A percentile compares a stretch with the other conserved stretches of the same genome.
These are phyloP conservation scores for Heliocidaris tuberculata DNA, from an alignment of 35 echinoderm and acorn worm species.

Conservation along the genomic window DNA sequence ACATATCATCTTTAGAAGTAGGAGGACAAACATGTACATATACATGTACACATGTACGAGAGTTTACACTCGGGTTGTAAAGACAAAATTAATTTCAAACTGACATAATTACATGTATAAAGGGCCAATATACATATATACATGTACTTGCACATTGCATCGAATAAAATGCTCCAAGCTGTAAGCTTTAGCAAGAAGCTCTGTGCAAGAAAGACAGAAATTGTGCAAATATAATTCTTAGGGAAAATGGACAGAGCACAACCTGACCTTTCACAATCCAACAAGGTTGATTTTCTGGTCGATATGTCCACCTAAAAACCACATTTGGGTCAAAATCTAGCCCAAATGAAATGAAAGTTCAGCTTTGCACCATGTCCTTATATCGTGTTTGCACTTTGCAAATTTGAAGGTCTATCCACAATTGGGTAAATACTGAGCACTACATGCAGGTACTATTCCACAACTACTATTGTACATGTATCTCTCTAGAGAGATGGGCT, in stretches of 20 bases:
- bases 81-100: no score
- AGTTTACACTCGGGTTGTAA: no score
- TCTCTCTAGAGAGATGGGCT: background rate
- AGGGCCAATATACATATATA: no score
- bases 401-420: slow-evolving; percentile 7
- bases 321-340: background rate
- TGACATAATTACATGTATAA: no score
- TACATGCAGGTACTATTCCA: background rate
- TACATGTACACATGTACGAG: no score
- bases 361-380: background rate
- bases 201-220: background rate
- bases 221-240: background rate
- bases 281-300: background rate
- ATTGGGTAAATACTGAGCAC: background rate
- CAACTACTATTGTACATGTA: background rate
- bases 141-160: no score
- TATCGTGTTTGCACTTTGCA: slow-evolving; percentile 16
- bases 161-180: no score
- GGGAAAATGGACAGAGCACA: background rate
- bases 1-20: no score
- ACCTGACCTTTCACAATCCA: background rate
- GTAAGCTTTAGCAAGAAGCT: no score
- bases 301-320: background rate
- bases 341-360: background rate
- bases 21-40: no score